Percentiles rank a stretch among this genome's conserved stretches.
Evolutionary conservation across 2,113 vertebrate species (phyloP).

Genomic region (Brachypodius melanocephalos): DNA sequence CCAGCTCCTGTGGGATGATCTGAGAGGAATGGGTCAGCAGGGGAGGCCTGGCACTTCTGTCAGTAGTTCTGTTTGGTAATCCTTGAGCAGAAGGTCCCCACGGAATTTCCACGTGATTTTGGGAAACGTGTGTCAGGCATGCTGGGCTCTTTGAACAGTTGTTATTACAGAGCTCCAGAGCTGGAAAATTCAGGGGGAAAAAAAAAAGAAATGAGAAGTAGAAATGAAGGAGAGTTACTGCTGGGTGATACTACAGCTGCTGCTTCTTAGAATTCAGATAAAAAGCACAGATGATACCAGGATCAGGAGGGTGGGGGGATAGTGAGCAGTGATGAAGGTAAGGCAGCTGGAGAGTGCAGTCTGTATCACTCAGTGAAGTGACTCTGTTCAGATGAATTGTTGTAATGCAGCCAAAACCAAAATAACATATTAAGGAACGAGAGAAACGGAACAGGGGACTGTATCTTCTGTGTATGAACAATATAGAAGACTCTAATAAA

Average conservation of each 20-base stretch:
- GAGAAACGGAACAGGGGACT: not conserved
- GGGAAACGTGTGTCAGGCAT: not conserved
- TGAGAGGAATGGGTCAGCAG: not conserved
- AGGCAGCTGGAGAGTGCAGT: not conserved
- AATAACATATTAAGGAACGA: not conserved
- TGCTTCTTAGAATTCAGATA: not conserved
- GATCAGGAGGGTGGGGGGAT: not conserved
- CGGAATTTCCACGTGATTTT: not conserved
- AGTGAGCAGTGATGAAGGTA: not conserved
- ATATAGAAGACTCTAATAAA: not conserved
- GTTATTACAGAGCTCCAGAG: not conserved
- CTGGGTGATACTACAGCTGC: constrained; percentile 16
- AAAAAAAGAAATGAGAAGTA: not conserved
- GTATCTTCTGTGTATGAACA: not conserved
- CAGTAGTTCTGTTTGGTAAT: not conserved
- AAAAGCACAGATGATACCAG: not conserved
- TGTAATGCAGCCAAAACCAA: constrained; percentile 16
- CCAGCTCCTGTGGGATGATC: not conserved
- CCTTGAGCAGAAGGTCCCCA: not conserved
- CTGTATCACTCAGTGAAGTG: not conserved
- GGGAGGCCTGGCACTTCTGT: not conserved
- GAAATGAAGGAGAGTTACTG: not conserved
- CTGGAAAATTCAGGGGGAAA: not conserved
- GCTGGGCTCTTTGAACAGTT: not conserved
- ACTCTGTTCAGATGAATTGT: not conserved